These are phyloP conservation scores for Teleiodes luculella DNA, from an alignment of 2,888 invertebrate species.

Conservation along the genomic window DNA sequence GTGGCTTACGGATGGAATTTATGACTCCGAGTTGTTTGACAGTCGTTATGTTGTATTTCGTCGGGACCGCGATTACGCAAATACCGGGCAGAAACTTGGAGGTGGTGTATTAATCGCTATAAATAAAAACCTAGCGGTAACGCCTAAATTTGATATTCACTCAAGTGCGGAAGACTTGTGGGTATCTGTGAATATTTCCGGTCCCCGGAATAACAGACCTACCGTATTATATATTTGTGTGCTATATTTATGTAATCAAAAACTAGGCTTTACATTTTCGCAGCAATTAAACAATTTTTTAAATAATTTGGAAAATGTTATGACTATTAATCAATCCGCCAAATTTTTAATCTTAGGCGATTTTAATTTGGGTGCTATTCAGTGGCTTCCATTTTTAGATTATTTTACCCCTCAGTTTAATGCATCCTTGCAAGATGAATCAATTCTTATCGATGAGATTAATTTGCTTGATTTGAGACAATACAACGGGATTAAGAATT, in stretches of 20 bases:
- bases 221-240: slow-evolving; percentile 8
- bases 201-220: not conserved
- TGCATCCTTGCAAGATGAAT: not conserved
- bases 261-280: slow-evolving; percentile 1
- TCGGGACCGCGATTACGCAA: not conserved
- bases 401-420: not conserved
- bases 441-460: not conserved
- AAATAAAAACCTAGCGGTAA: not conserved
- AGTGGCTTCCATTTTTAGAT: too few species aligned
- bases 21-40: not conserved
- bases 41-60: not conserved
- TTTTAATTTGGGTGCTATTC: too few species aligned
- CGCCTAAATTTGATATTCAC: not conserved
- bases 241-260: slow-evolving; percentile 14
- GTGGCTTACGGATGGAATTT: not conserved
- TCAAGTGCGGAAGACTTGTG: slow-evolving; percentile 4
- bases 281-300: slow-evolving; percentile 8
- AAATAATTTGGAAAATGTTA: not conserved
- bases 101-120: not conserved
- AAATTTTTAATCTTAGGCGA: slow-evolving; percentile 5
- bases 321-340: not conserved
- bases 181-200: not conserved
- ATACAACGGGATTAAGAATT: not conserved
- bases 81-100: not conserved
- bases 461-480: not conserved